A percentile compares a stretch with the other conserved stretches of the same genome.
These are phyloP conservation scores for Dioctria linearis DNA, from an alignment of 2,888 invertebrate species.

Conservation along the genomic window DNA sequence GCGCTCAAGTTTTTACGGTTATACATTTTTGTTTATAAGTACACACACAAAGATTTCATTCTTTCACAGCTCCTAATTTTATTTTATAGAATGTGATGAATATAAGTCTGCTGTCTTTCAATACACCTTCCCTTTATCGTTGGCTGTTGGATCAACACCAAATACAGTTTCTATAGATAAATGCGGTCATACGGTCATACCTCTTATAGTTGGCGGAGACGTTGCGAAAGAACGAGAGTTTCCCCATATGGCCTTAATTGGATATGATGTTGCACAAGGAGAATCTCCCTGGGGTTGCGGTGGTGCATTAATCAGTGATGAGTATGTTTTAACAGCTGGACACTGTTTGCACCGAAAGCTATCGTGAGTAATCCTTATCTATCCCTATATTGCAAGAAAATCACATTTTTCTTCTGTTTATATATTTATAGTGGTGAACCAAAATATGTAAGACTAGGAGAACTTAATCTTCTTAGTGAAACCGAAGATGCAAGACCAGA, in stretches of 20 bases:
- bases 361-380: constrained; percentile 58
- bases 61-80: too few relatives aligned
- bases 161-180: constrained; percentile 66
- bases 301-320: constrained; percentile 73
- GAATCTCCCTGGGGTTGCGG: constrained; percentile 71
- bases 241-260: not conserved
- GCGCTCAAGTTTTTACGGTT: too few relatives aligned
- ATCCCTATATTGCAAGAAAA: not conserved
- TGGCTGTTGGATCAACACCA: constrained; percentile 62
- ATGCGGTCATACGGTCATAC: constrained; percentile 74
- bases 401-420: not conserved
- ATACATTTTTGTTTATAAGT: too few relatives aligned
- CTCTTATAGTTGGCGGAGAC: constrained; percentile 68
- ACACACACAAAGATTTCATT: too few relatives aligned
- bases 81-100: not conserved
- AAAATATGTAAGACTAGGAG: constrained; percentile 66
- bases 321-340: constrained; percentile 74
- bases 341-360: constrained; percentile 64
- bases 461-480: constrained; percentile 64
- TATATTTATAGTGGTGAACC: constrained; percentile 61
- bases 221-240: not conserved
- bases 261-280: too few relatives aligned
- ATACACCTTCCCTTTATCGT: not conserved
- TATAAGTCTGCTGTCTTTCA: not conserved
- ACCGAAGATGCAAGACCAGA: constrained; percentile 65